These are phyloP conservation scores for Prunella himalayana DNA, from an alignment of 2,113 vertebrate genomes.

Conservation along the genomic window DNA sequence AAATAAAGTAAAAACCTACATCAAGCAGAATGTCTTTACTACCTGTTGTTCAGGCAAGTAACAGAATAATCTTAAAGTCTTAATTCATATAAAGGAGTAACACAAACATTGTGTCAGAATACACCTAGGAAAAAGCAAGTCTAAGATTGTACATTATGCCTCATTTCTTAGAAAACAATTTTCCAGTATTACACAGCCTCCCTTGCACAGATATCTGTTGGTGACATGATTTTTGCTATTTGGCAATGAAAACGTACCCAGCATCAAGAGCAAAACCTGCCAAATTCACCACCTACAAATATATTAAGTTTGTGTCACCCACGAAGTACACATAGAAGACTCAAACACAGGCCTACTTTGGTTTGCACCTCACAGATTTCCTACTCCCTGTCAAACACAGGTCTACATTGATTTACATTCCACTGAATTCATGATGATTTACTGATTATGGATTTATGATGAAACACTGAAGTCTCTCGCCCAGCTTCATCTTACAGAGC, in stretches of 20 bases:
- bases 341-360: background rate
- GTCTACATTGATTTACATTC: background rate
- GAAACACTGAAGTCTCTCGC: background rate
- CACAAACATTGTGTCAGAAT: background rate
- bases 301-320: background rate
- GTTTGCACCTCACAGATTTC: background rate
- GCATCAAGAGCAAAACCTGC: background rate
- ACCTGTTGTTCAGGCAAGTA: background rate
- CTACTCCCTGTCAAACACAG: background rate
- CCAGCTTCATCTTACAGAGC: background rate
- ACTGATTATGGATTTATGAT: background rate
- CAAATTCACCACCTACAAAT: background rate
- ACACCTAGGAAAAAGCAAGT: background rate
- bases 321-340: fast-evolving
- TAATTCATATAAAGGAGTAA: background rate
- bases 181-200: background rate
- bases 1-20: background rate
- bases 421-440: background rate
- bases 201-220: background rate
- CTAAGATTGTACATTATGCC: background rate
- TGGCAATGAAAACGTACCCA: background rate
- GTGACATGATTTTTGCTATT: background rate
- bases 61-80: background rate
- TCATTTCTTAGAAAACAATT: background rate
- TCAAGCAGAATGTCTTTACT: background rate